Base-by-base conservation (phyloP, 2,113 vertebrate species). In the Esox niger region DNA sequence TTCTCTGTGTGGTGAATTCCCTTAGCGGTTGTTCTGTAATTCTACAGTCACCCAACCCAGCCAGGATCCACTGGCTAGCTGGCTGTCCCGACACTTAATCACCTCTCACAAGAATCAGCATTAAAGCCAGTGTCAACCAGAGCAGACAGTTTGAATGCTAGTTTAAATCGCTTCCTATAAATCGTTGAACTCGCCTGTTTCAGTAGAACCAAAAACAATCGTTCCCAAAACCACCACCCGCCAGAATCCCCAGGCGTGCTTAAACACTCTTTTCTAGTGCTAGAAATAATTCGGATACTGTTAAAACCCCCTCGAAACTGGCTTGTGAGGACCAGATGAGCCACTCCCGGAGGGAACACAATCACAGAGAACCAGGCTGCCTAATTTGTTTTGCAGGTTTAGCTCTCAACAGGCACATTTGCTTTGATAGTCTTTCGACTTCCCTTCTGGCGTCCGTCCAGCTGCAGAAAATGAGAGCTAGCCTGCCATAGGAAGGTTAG, bases 401-500 rank as follows among this genome's bases (percentile, higher is more conserved):
- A 9, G 30, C 69, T 70, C 68, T 73, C 55, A 38, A 71, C 64
- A 31, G 71, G 64, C 69, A 60, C 68, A 32, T 0, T 30, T 27
- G 77, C 84, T 86, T 80, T 81, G 78, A 77, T 82, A 79, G 79
- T 64, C 79, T 35, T 66, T 54, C 52, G 66, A 47, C 78, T 84
- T 86, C 85, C 80, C 71, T 76, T 88, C 71, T 88, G 90, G 85
- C 77, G 1, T 8, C 0, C 8, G 4, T 86, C 88, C 88, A 86
- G 80, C 70, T 43, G 80, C 57, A 67, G 76, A 77, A 72, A 76
- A 70, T 76, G 79, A 78, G 73, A 54, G 68, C 69, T 57, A 13
- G 79, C 80, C 79, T 27, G 79, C 80, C 79, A 67, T 74, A 84
- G 89, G 86, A 90, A 92, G 89, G 90, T 89, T 90, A 85, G 33